Percentiles rank a stretch among this genome's conserved stretches.
Conservation (phyloP, 2,797 vertebrate genomes). For the Orientallactaga sibirica region DNA sequence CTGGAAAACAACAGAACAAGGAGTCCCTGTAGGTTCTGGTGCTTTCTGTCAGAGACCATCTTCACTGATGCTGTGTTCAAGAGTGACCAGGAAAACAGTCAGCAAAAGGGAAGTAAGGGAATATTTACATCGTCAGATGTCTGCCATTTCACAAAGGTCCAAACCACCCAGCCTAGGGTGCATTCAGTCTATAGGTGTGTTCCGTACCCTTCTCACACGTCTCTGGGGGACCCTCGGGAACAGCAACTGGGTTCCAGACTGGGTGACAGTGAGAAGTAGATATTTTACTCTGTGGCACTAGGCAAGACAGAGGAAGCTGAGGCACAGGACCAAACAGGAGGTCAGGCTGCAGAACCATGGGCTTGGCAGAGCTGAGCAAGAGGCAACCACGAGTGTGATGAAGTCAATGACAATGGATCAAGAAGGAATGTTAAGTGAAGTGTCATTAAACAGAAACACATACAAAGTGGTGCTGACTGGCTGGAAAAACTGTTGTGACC, state of each 20-base stretch:
- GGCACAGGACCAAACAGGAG: not conserved
- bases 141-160: not conserved
- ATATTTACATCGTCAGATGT: not conserved
- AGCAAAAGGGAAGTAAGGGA: not conserved
- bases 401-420: not conserved
- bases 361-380: not conserved
- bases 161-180: not conserved
- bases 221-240: not conserved
- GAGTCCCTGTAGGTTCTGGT: not conserved
- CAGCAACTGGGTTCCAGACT: not conserved
- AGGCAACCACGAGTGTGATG: fast-evolving
- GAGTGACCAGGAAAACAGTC: not conserved
- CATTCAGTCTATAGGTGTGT: fast-evolving
- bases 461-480: not conserved
- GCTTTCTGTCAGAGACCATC: not conserved
- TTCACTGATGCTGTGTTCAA: not conserved
- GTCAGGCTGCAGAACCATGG: no score
- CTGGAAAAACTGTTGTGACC: not conserved
- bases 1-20: constrained; percentile 84
- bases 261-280: not conserved
- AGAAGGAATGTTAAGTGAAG: not conserved
- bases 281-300: not conserved
- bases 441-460: constrained; percentile 9
- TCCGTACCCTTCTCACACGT: not conserved
- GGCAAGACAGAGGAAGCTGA: not conserved